These are phyloP conservation scores for Drosophila subpulchrella DNA, from an alignment of 1,140 invertebrate genomes.

Conservation along the genomic window DNA sequence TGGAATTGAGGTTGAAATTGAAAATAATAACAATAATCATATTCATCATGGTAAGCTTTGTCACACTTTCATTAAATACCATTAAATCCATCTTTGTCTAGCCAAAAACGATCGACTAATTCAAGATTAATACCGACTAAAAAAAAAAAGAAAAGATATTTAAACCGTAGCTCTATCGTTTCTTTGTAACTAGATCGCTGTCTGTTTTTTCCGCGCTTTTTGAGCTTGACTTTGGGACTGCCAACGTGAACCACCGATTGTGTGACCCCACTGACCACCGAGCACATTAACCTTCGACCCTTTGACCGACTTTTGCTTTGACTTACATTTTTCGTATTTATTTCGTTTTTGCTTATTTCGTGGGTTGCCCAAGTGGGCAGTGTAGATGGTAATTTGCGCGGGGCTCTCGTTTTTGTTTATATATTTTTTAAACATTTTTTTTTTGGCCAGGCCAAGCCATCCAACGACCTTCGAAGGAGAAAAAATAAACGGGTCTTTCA, in stretches of 20 bases:
- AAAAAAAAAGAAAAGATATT: no score
- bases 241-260: constrained; percentile 18
- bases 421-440: not conserved
- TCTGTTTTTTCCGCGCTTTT: constrained; percentile 25
- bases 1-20: constrained; percentile 85
- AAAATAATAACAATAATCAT: constrained; percentile 85
- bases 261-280: constrained; percentile 17
- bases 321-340: constrained; percentile 38
- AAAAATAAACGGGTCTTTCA: constrained; percentile 21
- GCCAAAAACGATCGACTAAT: constrained; percentile 49
- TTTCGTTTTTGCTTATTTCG: constrained; percentile 27
- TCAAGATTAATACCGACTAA: constrained; percentile 30
- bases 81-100: constrained; percentile 76
- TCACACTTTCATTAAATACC: constrained; percentile 84
- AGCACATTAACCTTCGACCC: constrained; percentile 55
- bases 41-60: constrained; percentile 84
- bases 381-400: constrained; percentile 17
- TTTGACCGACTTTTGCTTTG: constrained; percentile 49
- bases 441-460: constrained; percentile 12
- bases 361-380: constrained; percentile 13
- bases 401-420: constrained; percentile 1
- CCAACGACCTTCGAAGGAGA: constrained; percentile 32
- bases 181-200: constrained; percentile 13
- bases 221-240: constrained; percentile 29
- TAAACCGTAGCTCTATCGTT: constrained; percentile 34